These are phyloP conservation scores for Phoenicopterus ruber DNA, from an alignment of 2,113 vertebrate genomes.

Conservation along the genomic window DNA sequence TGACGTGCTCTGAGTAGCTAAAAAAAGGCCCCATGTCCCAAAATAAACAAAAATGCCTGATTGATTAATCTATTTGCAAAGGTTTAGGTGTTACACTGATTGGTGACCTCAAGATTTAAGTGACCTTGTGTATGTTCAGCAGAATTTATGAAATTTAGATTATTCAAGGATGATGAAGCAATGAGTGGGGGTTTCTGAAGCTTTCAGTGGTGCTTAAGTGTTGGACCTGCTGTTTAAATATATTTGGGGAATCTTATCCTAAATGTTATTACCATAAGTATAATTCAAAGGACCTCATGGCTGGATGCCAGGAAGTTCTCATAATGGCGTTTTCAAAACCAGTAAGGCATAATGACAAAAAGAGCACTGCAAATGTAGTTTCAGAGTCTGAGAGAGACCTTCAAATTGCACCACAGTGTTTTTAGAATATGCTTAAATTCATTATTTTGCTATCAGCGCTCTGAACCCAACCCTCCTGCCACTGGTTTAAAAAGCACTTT, in stretches of 20 bases:
- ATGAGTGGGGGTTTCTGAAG: not conserved
- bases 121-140: not conserved
- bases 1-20: not conserved
- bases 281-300: not conserved
- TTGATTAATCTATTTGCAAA: not conserved
- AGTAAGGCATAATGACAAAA: not conserved
- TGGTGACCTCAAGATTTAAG: not conserved
- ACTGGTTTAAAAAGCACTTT: constrained; percentile 58
- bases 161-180: not conserved
- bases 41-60: not conserved
- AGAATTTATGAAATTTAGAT: not conserved
- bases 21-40: not conserved
- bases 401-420: constrained; percentile 18
- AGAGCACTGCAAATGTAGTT: not conserved
- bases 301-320: not conserved
- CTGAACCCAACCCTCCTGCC: constrained; percentile 29
- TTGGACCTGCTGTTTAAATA: not conserved
- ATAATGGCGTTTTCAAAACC: not conserved
- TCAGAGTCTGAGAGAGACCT: not conserved
- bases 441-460: constrained; percentile 11
- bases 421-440: not conserved
- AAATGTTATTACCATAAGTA: not conserved
- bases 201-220: not conserved
- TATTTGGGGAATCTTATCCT: not conserved
- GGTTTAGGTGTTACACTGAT: not conserved